Base-by-base conservation (phyloP, 1,140 invertebrate species). In the Tachypleus tridentatus region DNA sequence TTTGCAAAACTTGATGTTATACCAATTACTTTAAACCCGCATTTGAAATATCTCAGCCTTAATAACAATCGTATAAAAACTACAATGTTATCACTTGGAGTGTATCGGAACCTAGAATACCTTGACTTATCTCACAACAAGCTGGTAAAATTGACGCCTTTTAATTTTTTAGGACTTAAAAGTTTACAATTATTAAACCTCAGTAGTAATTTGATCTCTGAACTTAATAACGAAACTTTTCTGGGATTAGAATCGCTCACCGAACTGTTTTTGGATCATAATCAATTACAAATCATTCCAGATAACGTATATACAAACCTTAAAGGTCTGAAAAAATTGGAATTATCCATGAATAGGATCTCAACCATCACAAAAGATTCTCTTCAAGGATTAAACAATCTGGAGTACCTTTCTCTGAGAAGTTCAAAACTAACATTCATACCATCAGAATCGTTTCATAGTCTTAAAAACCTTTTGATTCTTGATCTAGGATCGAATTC, bases 11-110 rank as follows among this genome's bases (percentile, higher is more conserved):
- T 94, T 56, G 89, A 92, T 76, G 87, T 92, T n/a, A 84, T 94
- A 57, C 92, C 91, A 51, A 93, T 94, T 69, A 88, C 90, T 1
- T 80, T 95, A 56, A 95, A 94, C 77, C 92, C 92, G 3, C 87
- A 86, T 69, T 88, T 93, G 63, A 87, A 89, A 74, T 81, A 82
- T n/a, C 80, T 94, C 9, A 87, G 91, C 74, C 83, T 94, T 51
- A 84, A 85, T 70, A 88, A 88, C 73, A 94, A 92, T 75, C 85
- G 85, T 70, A 91, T 94, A 70, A 89, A 89, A 75, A 87, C 85
- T 29, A 87, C 93, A 57, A 88, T 91, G 74, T 85, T 85, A 7
- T 88, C 87, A 3, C 89, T 93, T 74, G 85, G 87, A 70, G 92
- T 93, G 76, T 94, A 94, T 74, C 82, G 84, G 0, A 87, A 91